Conservation (phyloP, 2,113 vertebrate genomes). For the Numenius arquata region DNA sequence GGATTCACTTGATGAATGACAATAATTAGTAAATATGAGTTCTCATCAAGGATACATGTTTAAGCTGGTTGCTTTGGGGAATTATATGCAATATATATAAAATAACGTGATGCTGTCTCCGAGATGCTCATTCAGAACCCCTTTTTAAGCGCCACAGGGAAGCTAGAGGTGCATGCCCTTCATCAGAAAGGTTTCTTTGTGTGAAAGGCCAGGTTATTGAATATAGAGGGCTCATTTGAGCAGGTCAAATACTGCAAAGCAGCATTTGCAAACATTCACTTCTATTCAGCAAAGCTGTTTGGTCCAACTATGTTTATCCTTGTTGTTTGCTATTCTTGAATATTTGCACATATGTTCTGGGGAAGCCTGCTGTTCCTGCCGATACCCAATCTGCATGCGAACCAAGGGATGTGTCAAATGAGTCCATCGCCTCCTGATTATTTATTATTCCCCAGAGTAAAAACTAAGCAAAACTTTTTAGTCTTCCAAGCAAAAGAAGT, state of each 20-base stretch:
- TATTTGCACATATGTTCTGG: conserved; percentile 63
- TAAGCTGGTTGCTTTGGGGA: not conserved
- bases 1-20: conserved; percentile 12
- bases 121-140: not conserved
- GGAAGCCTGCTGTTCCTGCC: conserved; percentile 56
- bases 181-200: not conserved
- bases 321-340: conserved; percentile 57
- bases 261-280: not conserved
- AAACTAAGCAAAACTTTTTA: not conserved
- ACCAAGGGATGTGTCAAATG: not conserved
- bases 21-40: conserved; percentile 29
- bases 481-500: not conserved
- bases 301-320: conserved; percentile 41
- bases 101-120: not conserved
- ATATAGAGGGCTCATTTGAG: not conserved
- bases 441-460: conserved; percentile 5
- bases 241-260: conserved; percentile 17
- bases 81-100: not conserved
- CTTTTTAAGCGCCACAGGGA: not conserved
- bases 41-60: not conserved
- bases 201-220: not conserved
- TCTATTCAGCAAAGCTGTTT: not conserved
- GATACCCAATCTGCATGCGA: not conserved
- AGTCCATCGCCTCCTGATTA: not conserved
- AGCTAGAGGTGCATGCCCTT: not conserved